Conservation (phyloP, 2,113 vertebrate species). For the Progne subis region DNA sequence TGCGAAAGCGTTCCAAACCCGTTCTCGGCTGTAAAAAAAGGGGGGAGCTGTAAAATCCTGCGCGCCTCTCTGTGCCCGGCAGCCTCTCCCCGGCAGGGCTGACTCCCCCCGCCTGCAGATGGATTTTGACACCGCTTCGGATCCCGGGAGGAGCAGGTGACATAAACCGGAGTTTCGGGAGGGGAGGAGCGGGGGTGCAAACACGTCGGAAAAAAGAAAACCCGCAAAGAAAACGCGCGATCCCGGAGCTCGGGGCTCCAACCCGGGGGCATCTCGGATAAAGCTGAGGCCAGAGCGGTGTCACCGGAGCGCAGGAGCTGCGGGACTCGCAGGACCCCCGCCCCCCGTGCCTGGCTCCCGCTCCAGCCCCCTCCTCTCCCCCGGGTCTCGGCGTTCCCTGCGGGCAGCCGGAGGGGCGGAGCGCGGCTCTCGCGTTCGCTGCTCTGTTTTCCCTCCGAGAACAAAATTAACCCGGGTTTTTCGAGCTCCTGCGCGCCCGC, state of each 20-base stretch:
- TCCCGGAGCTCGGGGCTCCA: too few species aligned
- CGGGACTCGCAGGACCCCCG: background rate
- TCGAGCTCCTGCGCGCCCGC: background rate
- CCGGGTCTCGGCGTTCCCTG: background rate
- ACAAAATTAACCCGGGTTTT: rapidly evolving
- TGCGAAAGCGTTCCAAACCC: background rate
- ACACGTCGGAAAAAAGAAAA: rapidly evolving
- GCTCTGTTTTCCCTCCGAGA: background rate
- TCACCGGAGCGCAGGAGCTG: background rate
- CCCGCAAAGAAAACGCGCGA: too few species aligned
- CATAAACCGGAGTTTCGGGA: background rate
- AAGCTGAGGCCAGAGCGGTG: too few species aligned
- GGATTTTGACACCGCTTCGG: background rate
- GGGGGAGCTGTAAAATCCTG: background rate
- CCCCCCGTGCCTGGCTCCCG: rapidly evolving
- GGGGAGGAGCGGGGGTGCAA: background rate
- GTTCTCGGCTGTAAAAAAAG: background rate
- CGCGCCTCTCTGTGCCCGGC: background rate
- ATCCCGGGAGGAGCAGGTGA: background rate
- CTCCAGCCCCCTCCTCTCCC: background rate
- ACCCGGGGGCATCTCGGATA: too few species aligned
- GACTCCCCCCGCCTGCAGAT: background rate
- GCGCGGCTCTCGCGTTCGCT: background rate
- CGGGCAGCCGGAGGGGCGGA: background rate
- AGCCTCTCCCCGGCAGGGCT: too few species aligned